A percentile compares a stretch with the other conserved stretches of the same genome.
Conservation (phyloP, 2,113 vertebrate species). For the Tinamus guttatus region DNA sequence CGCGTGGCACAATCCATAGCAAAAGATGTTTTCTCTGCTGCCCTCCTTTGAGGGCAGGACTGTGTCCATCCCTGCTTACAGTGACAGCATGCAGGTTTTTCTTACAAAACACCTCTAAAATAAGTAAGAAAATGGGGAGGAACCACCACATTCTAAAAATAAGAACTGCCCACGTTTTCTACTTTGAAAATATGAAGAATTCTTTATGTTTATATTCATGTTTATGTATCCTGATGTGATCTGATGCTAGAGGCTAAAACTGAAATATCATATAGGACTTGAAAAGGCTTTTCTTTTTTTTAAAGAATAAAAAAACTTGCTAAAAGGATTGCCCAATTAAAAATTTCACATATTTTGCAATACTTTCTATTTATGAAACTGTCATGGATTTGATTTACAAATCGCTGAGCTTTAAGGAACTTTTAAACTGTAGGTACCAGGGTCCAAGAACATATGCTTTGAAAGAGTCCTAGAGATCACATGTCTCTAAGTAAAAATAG, state of each 20-base stretch:
- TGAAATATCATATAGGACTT: neutral
- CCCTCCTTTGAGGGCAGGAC: too few species aligned
- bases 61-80: neutral
- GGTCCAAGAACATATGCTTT: neutral
- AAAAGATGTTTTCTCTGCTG: neutral
- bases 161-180: neutral
- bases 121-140: neutral
- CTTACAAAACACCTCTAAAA: neutral
- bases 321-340: neutral
- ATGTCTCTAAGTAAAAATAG: neutral
- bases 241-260: neutral
- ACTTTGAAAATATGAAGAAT: neutral
- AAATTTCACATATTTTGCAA: neutral
- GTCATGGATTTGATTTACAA: neutral
- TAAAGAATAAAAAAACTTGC: neutral
- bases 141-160: neutral
- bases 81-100: accelerated
- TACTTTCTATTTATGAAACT: neutral
- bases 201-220: neutral
- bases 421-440: neutral
- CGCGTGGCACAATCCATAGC: neutral
- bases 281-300: accelerated
- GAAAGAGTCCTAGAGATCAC: neutral
- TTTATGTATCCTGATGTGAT: neutral
- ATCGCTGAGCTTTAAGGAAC: neutral